Percentiles rank a stretch among this genome's conserved stretches.
Evolutionary conservation across 2,888 invertebrate genomes (phyloP).

Genomic region (Bursaphelenchus okinawaensis): DNA sequence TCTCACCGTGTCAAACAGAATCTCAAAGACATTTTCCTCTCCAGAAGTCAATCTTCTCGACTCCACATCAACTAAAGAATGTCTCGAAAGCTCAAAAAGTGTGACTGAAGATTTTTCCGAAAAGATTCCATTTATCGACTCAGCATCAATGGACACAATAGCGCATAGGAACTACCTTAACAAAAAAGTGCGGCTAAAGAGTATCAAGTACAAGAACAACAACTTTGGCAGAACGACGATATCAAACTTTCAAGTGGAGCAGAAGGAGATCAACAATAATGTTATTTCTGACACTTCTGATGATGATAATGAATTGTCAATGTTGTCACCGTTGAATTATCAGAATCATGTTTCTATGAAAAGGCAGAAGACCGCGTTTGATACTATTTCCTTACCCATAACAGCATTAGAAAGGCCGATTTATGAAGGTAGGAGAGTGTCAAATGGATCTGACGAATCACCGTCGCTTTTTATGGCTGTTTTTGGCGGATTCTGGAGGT

Average conservation of each 20-base stretch:
- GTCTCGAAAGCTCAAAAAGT: slow-evolving; percentile 30
- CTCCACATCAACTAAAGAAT: neutral
- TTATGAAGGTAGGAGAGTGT: neutral
- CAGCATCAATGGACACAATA: neutral
- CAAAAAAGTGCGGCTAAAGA: neutral
- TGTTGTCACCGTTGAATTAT: neutral
- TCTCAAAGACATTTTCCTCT: neutral
- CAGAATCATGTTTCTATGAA: neutral
- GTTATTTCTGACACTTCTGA: neutral
- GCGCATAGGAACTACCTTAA: neutral
- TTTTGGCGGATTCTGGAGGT: neutral
- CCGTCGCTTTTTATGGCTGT: neutral
- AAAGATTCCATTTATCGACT: slow-evolving; percentile 52
- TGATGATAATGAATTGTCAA: neutral
- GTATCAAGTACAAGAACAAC: no score
- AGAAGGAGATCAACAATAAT: neutral
- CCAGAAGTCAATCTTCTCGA: neutral
- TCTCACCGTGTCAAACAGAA: slow-evolving; percentile 27
- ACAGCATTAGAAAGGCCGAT: neutral
- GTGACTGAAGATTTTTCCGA: slow-evolving; percentile 53
- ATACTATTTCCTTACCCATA: neutral
- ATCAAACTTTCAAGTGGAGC: no score
- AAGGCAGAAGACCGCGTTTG: neutral
- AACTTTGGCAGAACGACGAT: no score
- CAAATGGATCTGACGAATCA: neutral